phyloP scores from a whole-genome alignment of 2,797 vertebrate species.

The Melanotaenia pygmaea region DNA sequence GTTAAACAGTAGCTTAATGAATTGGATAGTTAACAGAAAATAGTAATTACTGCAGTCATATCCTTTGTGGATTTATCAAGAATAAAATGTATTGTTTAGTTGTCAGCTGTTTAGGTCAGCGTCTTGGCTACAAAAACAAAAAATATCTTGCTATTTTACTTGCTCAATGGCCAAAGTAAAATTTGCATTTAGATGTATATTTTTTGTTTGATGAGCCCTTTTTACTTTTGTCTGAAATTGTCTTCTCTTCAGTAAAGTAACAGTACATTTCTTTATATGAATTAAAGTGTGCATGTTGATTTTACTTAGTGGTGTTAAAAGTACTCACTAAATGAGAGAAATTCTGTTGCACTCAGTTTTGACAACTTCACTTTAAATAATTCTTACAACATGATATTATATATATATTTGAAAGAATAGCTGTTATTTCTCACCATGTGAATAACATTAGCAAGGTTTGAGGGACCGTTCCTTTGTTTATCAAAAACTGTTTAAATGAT shows the following conservation, averaged over 20 bases:
- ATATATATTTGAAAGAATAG: too few species aligned
- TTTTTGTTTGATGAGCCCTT: background rate
- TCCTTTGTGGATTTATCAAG: background rate
- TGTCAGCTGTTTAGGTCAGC: too few species aligned
- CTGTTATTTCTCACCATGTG: background rate
- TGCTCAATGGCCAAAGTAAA: background rate
- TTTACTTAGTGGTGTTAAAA: background rate
- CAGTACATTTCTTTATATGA: background rate
- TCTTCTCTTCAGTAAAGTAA: background rate
- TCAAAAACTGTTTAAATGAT: constrained; percentile 2
- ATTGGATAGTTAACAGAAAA: too few species aligned
- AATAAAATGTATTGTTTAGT: background rate
- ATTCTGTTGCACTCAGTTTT: background rate
- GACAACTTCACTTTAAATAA: background rate
- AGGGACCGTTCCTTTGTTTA: background rate
- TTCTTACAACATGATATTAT: too few species aligned
- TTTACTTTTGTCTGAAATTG: background rate
- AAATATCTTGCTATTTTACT: too few species aligned
- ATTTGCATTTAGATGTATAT: background rate
- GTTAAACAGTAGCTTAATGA: background rate
- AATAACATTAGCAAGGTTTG: background rate
- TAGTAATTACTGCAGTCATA: background rate
- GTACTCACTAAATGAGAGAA: background rate
- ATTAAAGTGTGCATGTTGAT: background rate
- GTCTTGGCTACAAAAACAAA: too few species aligned